phyloP scores from a whole-genome alignment of 1,140 invertebrate species.

The Drosophila trapezifrons region DNA sequence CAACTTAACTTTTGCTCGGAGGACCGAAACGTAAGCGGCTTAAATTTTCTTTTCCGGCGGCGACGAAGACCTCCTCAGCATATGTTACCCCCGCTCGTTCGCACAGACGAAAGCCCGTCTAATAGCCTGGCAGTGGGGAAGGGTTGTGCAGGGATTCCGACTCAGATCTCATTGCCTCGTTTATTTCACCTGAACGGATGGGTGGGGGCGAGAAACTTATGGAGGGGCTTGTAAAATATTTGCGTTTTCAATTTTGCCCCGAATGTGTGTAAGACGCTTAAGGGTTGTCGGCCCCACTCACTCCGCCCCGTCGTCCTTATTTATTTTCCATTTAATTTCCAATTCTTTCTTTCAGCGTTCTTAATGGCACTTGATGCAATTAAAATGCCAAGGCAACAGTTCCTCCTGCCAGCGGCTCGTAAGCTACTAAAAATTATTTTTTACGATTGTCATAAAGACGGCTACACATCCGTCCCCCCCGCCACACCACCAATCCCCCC shows the following conservation, averaged over 20 bases:
- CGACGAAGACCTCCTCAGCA: constrained; percentile 29
- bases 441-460: constrained; percentile 81
- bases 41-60: constrained; percentile 53
- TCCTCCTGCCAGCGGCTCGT: constrained; percentile 54
- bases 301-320: constrained; percentile 13
- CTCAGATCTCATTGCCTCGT: constrained; percentile 12
- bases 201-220: constrained; percentile 39
- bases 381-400: constrained; percentile 69
- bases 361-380: constrained; percentile 77
- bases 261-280: constrained; percentile 54
- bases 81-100: constrained; percentile 27
- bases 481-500: constrained; percentile 2
- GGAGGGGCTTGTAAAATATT: constrained; percentile 57
- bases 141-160: background rate
- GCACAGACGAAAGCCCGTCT: constrained; percentile 7
- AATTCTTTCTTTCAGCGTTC: constrained; percentile 60
- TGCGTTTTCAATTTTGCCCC: constrained; percentile 55
- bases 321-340: constrained; percentile 73
- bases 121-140: constrained; percentile 15
- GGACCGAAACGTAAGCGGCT: constrained; percentile 71
- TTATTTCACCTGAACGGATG: constrained; percentile 16
- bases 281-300: constrained; percentile 6
- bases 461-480: constrained; percentile 35
- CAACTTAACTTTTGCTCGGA: constrained; percentile 70
- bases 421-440: constrained; percentile 81